Conservation (phyloP, 2,113 vertebrate species). For the Colistium nudipinnis region DNA sequence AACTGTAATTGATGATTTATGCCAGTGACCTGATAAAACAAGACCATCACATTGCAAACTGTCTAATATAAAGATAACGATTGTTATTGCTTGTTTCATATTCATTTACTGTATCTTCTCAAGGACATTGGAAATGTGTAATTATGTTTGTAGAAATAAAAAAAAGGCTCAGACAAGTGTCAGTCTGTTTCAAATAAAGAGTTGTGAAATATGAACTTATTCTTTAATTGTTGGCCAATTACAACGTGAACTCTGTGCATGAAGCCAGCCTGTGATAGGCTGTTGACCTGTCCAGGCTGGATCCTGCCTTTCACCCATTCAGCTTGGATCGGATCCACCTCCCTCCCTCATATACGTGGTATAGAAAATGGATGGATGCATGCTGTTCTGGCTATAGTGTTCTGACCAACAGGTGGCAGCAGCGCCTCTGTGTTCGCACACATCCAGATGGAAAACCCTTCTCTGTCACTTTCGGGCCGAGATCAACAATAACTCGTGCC, state of each 20-base stretch:
- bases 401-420: slow-evolving; percentile 68
- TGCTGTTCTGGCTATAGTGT: no score
- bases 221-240: background rate
- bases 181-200: background rate
- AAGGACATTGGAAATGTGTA: background rate
- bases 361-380: no score
- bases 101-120: background rate
- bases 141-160: slow-evolving; percentile 1
- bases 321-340: no score
- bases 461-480: background rate
- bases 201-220: background rate
- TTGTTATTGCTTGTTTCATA: background rate
- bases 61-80: background rate
- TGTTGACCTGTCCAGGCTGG: no score
- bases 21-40: background rate
- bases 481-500: no score
- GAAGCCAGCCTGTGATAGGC: no score
- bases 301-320: no score
- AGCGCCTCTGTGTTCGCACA: slow-evolving; percentile 2
- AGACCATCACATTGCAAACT: background rate
- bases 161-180: slow-evolving; percentile 27
- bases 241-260: background rate
- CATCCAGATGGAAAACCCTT: background rate
- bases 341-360: no score
- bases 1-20: background rate